A percentile compares a stretch with the other conserved stretches of the same genome.
phyloP scores from a whole-genome alignment of 2,888 invertebrate species.

The Glomeris marginata region DNA sequence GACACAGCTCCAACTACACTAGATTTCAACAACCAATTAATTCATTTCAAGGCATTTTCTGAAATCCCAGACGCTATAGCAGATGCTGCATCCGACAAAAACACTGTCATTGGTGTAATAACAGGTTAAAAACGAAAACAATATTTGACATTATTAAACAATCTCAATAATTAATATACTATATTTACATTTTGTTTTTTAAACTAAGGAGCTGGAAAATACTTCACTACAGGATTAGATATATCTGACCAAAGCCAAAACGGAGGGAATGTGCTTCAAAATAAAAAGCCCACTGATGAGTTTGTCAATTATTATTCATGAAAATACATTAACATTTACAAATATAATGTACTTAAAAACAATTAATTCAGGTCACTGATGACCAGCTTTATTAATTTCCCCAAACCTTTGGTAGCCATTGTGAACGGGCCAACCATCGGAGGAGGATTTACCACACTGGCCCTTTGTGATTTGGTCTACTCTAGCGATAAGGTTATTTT shows the following conservation, averaged over 20 bases:
- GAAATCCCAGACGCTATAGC: conserved; percentile 47
- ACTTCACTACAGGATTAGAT: conserved; percentile 13
- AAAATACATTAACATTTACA: background rate
- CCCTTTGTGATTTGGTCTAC: conserved; percentile 75
- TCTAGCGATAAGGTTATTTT: conserved; percentile 55
- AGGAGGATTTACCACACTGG: conserved; percentile 67
- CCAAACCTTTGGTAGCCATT: conserved; percentile 70
- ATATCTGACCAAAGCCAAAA: no score
- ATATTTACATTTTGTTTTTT: conserved; percentile 15
- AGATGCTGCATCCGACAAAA: conserved; percentile 49
- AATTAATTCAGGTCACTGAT: conserved; percentile 45
- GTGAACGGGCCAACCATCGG: conserved; percentile 94
- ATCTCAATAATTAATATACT: background rate
- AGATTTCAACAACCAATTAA: background rate
- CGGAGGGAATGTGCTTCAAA: no score
- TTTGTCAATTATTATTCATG: no score
- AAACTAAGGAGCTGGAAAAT: conserved; percentile 26
- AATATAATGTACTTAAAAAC: background rate
- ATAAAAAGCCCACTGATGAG: no score
- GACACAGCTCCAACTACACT: no score
- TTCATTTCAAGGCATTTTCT: conserved; percentile 43
- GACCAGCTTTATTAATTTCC: conserved; percentile 62
- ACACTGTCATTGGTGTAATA: conserved; percentile 51
- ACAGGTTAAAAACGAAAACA: conserved; percentile 36
- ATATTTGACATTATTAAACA: no score